Base-by-base conservation (phyloP, 2,113 vertebrate species). In the Planiliza haematocheilus region DNA sequence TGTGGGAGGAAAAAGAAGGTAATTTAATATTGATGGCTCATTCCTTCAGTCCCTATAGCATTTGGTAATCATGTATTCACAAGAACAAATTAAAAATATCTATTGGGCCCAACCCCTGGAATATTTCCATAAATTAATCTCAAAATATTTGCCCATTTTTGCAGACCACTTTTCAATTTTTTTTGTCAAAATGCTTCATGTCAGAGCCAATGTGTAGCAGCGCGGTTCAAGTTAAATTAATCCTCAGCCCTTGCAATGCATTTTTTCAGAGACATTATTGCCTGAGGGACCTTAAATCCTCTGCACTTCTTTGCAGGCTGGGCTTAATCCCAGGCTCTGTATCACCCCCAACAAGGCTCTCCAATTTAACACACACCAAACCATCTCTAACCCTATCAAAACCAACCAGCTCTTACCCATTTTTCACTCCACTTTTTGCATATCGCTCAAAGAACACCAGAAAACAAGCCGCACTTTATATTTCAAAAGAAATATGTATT, bases 1-100 rank as follows among this genome's bases (percentile, higher is more conserved):
- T 70, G 51, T 58, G 9, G 17, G 30, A 65, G 48, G 55, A 51
- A 57, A 30, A 67, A 30, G 10, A 43, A 36, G 30, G 34, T 69
- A 51, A 51, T 79, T 78, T 61, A 17, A 49, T 66, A 64, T 48
- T 9, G 50, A 71, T 59, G 10, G 56, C 30, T 77, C n/a, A 49
- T 8, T 41, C 30, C 38, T 7, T 60, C 24, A 43, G 42, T 74
- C 30, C 56, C 41, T 64, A 30, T 5, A 43, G 21, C 39, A 41
- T 64, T 68, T 53, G 20, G 52, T 9, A 0, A 59, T 81, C 45
- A 37, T 14, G 38, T 60, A 38, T 30, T 46, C 58, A 20, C 11
- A 64, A 68, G 16, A 85, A 17, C 60, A 18, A 69, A 64, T n/a
- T 11, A 49, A 65, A 57, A 2, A 9, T 12, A 18, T 7, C 0